Base-by-base conservation (phyloP, 2,797 vertebrate genomes). In the Myotis daubentonii region DNA sequence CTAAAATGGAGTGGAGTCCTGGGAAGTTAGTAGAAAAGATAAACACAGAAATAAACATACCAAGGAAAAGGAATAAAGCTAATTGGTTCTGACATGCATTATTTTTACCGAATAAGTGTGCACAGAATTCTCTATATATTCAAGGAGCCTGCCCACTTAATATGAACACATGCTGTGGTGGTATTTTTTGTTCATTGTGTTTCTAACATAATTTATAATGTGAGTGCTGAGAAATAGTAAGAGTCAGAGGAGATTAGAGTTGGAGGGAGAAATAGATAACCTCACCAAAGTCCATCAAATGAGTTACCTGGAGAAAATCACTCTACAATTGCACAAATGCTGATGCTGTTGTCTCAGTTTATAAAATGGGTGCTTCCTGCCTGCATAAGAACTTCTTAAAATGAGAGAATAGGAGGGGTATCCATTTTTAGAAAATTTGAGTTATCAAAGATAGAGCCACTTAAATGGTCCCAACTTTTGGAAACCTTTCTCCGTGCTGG, bases 201-300 rank as follows among this genome's bases (percentile, higher is more conserved):
- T 85, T 94, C 68, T 87, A 62, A 70, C 36, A 33, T 76, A 78
- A 81, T 41, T 89, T 93, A 66, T 80, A 22, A 79, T 30, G 33
- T 78, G 20, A 86, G 33, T 85, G 23, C 30, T 93, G 36, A 93
- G 44, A 84, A 81, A 23, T 72, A 28, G 8, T 60, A 33, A 76
- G 62, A 74, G 25, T 88, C 38, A 65, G 22, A 38, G 38, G 72
- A 60, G n/a, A 83, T 2, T 33, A 13, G 41, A 53, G 53, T 33
- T 55, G 36, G 53, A 92, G 81, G 47, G 25, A 85, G 71, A 89
- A 75, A 33, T 12, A 49, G 0, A 23, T 28, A 15, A 13, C 9
- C 13, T 74, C 41, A 23, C 47, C 55, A 8, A 79, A 62, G 62
- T n/a, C 53, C n/a, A 15, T 36, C 41, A 65, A 23, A 36, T 68